Percentiles rank a stretch among this genome's conserved stretches.
Evolutionary conservation across 2,888 invertebrate genomes (phyloP).

Genomic region (Erebia ligea): DNA sequence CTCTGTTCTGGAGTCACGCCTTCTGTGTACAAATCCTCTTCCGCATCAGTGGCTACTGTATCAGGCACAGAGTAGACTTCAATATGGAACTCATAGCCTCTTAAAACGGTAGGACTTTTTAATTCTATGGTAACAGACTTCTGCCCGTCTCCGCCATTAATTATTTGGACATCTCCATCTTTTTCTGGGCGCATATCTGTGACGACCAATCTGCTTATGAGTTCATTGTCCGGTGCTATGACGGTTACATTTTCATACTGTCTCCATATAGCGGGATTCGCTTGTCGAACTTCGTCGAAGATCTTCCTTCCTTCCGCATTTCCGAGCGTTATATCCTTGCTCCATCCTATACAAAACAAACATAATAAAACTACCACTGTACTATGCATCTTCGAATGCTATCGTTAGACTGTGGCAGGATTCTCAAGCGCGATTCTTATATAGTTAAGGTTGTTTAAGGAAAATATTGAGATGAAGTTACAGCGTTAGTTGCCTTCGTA

Average conservation of each 20-base stretch:
- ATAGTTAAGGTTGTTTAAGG: conserved; percentile 60
- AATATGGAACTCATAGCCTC: conserved; percentile 67
- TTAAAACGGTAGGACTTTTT: conserved; percentile 67
- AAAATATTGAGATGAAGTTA: conserved; percentile 64
- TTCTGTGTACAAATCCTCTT: conserved; percentile 25
- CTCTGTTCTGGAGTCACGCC: neutral
- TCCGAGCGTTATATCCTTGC: conserved; percentile 61
- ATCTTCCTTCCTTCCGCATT: conserved; percentile 56
- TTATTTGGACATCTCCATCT: conserved; percentile 65
- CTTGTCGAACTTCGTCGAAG: conserved; percentile 61
- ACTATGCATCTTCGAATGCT: conserved; percentile 53
- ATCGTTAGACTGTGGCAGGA: conserved; percentile 53
- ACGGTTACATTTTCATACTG: conserved; percentile 61
- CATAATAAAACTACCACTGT: conserved; percentile 49
- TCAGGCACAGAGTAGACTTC: conserved; percentile 57
- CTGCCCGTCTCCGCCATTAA: conserved; percentile 67
- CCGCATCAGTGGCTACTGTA: conserved; percentile 31
- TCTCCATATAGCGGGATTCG: conserved; percentile 67
- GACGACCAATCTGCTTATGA: conserved; percentile 61
- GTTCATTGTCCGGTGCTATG: conserved; percentile 55
- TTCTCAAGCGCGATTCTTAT: conserved; percentile 53
- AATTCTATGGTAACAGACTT: conserved; percentile 67
- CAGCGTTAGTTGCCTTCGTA: conserved; percentile 51
- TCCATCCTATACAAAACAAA: conserved; percentile 49
- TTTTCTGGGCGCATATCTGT: conserved; percentile 66